Base-by-base conservation (phyloP, 2,888 invertebrate genomes). In the Meta bourneti region DNA sequence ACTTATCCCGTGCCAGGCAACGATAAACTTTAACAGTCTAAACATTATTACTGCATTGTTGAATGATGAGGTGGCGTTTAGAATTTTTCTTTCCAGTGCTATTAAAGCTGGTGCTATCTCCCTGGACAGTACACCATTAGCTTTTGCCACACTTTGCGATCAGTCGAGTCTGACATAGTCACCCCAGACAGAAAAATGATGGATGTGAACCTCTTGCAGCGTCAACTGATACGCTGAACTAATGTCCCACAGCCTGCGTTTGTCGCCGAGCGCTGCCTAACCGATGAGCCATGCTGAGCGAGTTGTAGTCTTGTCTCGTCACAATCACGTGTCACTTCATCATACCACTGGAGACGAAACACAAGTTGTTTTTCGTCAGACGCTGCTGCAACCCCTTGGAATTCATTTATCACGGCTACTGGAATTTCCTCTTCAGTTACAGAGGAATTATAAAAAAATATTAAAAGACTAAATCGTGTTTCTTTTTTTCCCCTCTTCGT, bases 341-440 rank as follows among this genome's bases (percentile, higher is more conserved):
- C 82, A 82, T 82, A 71, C 20, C 49, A 52, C 51, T 20, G 34
- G 78, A 34, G 34, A 34, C 34, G 34, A 34, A 4, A 34, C 34
- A 34, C 1, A 34, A 61, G 61, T 61, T 79, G 79, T 79, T 79
- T 79, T 79, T 49, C n/a, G 49, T 75, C 48, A 48, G 8, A 16
- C 19, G 54, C 54, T 54, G 54, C 54, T 61, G 34, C 83, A 8
- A 61, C 61, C 61, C 34, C 34, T 70, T 49, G 49, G 13, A 16
- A 75, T 84, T 54, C 82, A 84, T 84, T 84, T 84, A 84, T 84
- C 84, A 84, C 34, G 48, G 54, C 84, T 84, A 84, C 84, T 75
- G 72, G 84, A 74, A 75, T 84, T 84, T 61, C 70, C 54, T 84
- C 75, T 54, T 84, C 19, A 54, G 51, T 61, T 61, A 61, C 61